A percentile compares a stretch with the other conserved stretches of the same genome.
phyloP scores from a whole-genome alignment of 2,888 invertebrate species.

The Protophormia terraenovae region DNA sequence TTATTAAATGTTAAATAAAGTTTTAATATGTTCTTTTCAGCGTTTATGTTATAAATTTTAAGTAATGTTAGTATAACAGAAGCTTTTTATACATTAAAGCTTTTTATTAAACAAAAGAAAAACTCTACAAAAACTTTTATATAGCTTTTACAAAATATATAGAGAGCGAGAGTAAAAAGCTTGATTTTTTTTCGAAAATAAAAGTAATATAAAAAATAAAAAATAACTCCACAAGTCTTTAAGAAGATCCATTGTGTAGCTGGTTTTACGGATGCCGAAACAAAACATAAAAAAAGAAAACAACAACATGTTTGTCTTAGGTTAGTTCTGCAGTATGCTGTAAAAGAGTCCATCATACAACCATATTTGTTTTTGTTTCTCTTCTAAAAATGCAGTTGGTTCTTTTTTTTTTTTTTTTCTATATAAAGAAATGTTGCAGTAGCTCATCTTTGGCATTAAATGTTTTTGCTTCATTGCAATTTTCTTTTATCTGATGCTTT shows the following conservation, averaged over 20 bases:
- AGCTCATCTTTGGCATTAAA: constrained; percentile 6
- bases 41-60: no score
- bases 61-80: no score
- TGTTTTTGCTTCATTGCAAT: not conserved
- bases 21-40: no score
- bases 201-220: constrained; percentile 2
- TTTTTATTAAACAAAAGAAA: not conserved
- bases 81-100: not conserved
- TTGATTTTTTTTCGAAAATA: not conserved
- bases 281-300: not conserved
- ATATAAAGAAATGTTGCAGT: not conserved
- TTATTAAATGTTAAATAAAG: no score
- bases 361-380: constrained; percentile 9
- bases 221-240: not conserved
- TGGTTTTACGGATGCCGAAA: constrained; percentile 11
- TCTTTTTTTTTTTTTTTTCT: constrained; percentile 12
- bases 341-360: not conserved
- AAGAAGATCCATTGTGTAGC: not conserved
- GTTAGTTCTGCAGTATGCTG: constrained; percentile 57
- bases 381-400: constrained; percentile 30
- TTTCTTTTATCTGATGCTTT: constrained; percentile 31
- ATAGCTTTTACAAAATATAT: constrained; percentile 25
- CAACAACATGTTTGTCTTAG: constrained; percentile 59
- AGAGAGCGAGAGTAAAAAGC: constrained; percentile 40
- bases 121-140: not conserved